These are phyloP conservation scores for Rana temporaria DNA, from an alignment of 2,113 vertebrate species.

Conservation along the genomic window DNA sequence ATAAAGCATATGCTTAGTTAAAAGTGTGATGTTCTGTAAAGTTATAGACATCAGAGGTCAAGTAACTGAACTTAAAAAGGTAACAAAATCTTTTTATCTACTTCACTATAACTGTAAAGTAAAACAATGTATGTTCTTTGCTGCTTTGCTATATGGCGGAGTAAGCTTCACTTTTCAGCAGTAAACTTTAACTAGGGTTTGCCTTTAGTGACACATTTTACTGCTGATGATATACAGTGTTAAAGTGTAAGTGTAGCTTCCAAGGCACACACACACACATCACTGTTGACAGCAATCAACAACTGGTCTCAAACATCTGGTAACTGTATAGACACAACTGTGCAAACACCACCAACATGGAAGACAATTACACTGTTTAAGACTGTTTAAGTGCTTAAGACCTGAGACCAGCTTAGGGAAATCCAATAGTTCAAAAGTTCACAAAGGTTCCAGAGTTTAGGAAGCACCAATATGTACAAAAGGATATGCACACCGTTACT, in stretches of 20 bases:
- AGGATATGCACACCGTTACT: neutral
- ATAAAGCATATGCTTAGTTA: neutral
- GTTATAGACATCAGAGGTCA: neutral
- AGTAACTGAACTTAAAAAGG: slow-evolving; percentile 1
- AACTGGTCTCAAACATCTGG: slow-evolving; percentile 4
- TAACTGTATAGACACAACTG: neutral
- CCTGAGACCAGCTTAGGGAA: neutral
- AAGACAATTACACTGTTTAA: neutral
- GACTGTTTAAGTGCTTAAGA: neutral
- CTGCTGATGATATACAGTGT: neutral
- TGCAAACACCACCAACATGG: neutral
- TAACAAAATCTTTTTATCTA: neutral
- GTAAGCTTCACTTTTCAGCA: neutral
- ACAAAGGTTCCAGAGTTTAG: neutral
- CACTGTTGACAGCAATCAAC: neutral
- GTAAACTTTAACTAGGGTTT: neutral
- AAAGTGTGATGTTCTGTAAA: neutral
- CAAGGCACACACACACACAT: neutral
- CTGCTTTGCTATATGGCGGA: neutral
- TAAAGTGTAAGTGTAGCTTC: neutral
- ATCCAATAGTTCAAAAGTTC: slow-evolving; percentile 7
- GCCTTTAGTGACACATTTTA: neutral
- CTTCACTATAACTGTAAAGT: neutral
- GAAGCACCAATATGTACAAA: neutral
- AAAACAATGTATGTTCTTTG: slow-evolving; percentile 2